Percentiles rank a stretch among this genome's conserved stretches.
phyloP scores from a whole-genome alignment of 23 tunicate species.

The Ciona savignyi region DNA sequence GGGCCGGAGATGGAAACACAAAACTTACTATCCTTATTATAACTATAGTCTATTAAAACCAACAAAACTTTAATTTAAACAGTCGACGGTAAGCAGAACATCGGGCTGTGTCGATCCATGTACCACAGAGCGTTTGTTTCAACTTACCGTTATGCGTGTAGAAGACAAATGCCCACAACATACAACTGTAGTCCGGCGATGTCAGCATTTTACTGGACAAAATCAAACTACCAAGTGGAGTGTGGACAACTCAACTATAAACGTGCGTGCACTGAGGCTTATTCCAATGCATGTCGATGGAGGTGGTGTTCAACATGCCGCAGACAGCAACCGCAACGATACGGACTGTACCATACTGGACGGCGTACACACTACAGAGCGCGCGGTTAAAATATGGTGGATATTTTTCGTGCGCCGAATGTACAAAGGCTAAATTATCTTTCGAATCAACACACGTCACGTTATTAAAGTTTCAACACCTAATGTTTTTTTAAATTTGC shows the following conservation, averaged over 20 bases:
- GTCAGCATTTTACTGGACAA: neutral
- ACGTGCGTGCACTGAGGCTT: neutral
- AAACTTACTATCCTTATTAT: no score
- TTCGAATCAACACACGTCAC: no score
- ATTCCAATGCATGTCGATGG: neutral
- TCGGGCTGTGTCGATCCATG: neutral
- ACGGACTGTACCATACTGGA: neutral
- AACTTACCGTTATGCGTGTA: neutral
- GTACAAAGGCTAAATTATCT: no score
- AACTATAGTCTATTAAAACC: no score
- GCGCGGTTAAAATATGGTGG: no score
- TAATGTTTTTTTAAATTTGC: no score
- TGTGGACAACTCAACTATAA: neutral
- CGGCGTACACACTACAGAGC: no score
- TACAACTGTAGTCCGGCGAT: neutral
- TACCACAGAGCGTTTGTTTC: neutral
- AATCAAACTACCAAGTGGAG: neutral
- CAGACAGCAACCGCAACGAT: neutral
- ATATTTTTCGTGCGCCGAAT: no score
- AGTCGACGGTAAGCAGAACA: no score
- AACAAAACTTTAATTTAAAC: no score
- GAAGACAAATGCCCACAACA: neutral
- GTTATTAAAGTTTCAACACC: no score
- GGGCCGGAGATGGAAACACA: no score
- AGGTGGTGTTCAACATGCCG: neutral